Evolutionary conservation across 2,797 vertebrate species (phyloP).

Genomic region (Micropoecilia bifurca): DNA sequence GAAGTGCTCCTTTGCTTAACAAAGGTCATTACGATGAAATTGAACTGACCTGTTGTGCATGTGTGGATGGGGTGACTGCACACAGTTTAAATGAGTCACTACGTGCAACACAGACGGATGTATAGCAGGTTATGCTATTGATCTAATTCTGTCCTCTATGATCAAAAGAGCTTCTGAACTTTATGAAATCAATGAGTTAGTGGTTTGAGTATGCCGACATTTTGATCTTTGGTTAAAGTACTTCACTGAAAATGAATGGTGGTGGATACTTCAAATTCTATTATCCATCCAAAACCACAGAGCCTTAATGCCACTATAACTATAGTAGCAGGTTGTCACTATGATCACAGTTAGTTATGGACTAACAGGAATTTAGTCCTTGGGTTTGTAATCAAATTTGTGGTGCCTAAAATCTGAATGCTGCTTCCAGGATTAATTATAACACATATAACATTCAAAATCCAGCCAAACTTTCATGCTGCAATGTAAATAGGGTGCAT

Average conservation of each 20-base stretch:
- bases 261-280: neutral
- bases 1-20: constrained; percentile 14
- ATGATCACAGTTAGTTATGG: too few relatives aligned
- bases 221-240: neutral
- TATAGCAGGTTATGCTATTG: neutral
- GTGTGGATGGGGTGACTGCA: neutral
- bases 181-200: neutral
- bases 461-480: neutral
- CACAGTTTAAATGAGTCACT: neutral
- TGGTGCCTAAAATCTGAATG: too few relatives aligned
- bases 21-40: constrained; percentile 10
- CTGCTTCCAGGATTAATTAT: neutral
- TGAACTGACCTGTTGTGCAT: neutral
- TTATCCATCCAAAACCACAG: neutral
- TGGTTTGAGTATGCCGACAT: neutral
- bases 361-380: too few relatives aligned
- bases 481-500: neutral
- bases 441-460: neutral
- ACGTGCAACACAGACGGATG: neutral
- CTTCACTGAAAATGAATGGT: neutral
- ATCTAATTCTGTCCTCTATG: neutral
- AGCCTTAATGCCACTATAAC: neutral
- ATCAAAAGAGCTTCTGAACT: neutral
- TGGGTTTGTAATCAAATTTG: too few relatives aligned
- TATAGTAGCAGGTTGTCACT: neutral